Evolutionary conservation across 2,888 invertebrate genomes (phyloP), one percentile per base, ranked within the genome.

Genomic region (Agonopterix subpropinquella): DNA sequence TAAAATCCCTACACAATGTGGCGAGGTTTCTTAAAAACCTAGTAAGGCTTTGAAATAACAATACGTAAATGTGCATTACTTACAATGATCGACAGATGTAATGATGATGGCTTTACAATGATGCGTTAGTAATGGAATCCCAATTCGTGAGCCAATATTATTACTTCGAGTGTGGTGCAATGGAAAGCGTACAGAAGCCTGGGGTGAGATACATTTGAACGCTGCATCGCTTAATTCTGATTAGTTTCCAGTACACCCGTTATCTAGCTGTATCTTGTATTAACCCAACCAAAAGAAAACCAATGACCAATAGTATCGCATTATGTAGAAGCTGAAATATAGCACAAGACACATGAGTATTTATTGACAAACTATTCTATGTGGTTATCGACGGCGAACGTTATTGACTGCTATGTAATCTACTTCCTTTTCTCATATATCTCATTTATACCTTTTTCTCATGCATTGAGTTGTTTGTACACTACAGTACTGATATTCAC

Each of bases 281-380:
- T 87, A 87, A 87, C 87, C 87, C 86, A 88, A 88, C 86, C 86
- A 79, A 87, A 87, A 87, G 86, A 86, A 83, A 85, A 87, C 85
- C 86, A 88, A 86, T 80, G 82, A 86, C 81, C 83, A 75, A 83
- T 79, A 82, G 71, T 78, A 81, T 82, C 85, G 80, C 81, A 80
- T 80, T 86, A 87, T 70, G 87, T 77, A 70, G 86, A 85, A 85
- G 88, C 88, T 88, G 88, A 89, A 89, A 88, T 86, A 82, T 85
- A 85, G 73, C 82, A 86, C 75, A 85, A 83, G 76, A 82, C 74
- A 81, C 75, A 77, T 83, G 73, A 83, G 73, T 76, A 70, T 65
- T 68, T 64, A 39, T 39, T 39, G 39, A 39, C 39, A 39, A n/a
- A 39, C 39, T 9, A 39, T 39, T 28, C 28, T 28, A 28, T 28